Percentiles rank a stretch among this genome's conserved stretches.
Evolutionary conservation across 2,113 vertebrate genomes (phyloP).

Genomic region (Ellobius talpinus): DNA sequence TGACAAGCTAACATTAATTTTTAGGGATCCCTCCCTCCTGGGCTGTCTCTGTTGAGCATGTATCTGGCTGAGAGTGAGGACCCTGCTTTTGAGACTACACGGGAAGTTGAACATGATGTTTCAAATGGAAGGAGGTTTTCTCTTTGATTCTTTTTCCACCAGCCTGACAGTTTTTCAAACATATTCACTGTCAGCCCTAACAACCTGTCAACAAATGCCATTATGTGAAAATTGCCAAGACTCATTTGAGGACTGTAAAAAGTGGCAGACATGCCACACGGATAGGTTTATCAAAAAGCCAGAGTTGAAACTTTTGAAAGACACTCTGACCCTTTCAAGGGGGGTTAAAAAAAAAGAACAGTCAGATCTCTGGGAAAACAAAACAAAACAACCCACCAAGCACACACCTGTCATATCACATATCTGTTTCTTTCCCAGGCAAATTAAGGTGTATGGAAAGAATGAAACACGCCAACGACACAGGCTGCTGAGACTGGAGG

Average conservation of each 20-base stretch:
- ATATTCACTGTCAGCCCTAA: constrained; percentile 95
- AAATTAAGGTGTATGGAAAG: constrained; percentile 89
- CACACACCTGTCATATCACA: constrained; percentile 92
- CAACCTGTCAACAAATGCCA: constrained; percentile 95
- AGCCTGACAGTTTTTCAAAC: constrained; percentile 95
- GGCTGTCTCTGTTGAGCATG: constrained; percentile 82
- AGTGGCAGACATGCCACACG: constrained; percentile 96
- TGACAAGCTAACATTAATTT: constrained; percentile 87
- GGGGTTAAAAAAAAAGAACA: constrained; percentile 89
- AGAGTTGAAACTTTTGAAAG: constrained; percentile 93
- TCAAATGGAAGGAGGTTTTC: constrained; percentile 88
- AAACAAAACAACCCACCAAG: neutral
- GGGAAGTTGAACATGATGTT: constrained; percentile 88
- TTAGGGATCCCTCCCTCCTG: constrained; percentile 85
- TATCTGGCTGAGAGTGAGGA: constrained; percentile 80
- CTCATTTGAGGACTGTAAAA: constrained; percentile 91
- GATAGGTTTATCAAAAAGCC: constrained; percentile 93
- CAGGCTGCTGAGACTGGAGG: constrained; percentile 36
- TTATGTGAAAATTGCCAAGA: constrained; percentile 90
- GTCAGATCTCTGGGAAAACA: constrained; percentile 89
- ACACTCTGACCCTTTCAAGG: constrained; percentile 90
- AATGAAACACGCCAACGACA: constrained; percentile 85
- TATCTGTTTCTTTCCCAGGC: constrained; percentile 86
- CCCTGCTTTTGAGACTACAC: constrained; percentile 81
- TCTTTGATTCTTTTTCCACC: constrained; percentile 91